Evolutionary conservation across 1,140 invertebrate genomes (phyloP), one percentile per base, ranked within the genome.

Genomic region (Episyrphus balteatus): DNA sequence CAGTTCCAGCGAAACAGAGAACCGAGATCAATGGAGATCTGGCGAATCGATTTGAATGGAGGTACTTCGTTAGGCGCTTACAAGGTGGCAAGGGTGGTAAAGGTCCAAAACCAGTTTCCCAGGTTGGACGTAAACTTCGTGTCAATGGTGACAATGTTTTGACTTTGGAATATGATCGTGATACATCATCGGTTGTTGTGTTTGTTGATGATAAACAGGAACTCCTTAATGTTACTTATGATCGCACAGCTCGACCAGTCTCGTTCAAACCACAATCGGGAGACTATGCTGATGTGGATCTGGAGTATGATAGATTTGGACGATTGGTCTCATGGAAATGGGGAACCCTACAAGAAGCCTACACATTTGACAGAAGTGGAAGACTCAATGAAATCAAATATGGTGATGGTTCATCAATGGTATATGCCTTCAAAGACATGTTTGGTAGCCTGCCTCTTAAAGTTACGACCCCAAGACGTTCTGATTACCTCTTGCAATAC

Each of bases 1-100:
- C 90, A 1, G 84, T 93, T 1, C 88, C 90, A 3, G 86, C 86
- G 1, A 90, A 90, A 62, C 89, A 94, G 63, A 80, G 83, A 53
- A 89, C 84, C 0, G 88, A 92, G 68, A 82, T 93, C 21, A 86
- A 85, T 13, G 87, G 88, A 0, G 90, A 94, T 59, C 70, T 94
- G 18, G 86, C 92, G 1, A 96, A 96, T 62, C 76, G 89, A 48
- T 88, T 97, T 51, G 92, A 96, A 71, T 97, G 93, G 92, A 76
- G 90, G 36, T 97, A 95, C 66, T 91, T 90, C 66, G 70, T 88
- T 17, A 67, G 84, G 37, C 79, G 82, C 47, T 68, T 79, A 13
- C 78, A 82, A 55, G 78, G 75, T 52, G 75, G 78, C 47, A 79
- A 79, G 53, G 69, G 73, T 41, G 70, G 66, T 47, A 86, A 84